These are phyloP conservation scores for Meiosimyza decipiens DNA, from an alignment of 2,888 invertebrate genomes.

Conservation along the genomic window DNA sequence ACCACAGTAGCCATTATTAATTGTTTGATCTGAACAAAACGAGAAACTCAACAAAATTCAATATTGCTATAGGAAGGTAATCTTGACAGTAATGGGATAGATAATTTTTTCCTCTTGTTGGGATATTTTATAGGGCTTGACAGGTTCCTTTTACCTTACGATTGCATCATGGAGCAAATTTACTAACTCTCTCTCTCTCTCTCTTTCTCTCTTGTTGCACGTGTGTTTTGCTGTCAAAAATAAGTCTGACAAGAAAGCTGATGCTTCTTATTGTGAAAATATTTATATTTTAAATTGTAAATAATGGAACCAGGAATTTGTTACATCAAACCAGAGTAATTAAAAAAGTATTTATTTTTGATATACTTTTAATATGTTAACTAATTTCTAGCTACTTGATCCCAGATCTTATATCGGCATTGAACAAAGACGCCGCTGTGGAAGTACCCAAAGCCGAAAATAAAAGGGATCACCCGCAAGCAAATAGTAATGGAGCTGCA, in stretches of 20 bases:
- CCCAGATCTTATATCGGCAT: slow-evolving; percentile 42
- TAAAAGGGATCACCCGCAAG: slow-evolving; percentile 27
- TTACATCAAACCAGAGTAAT: slow-evolving; percentile 62
- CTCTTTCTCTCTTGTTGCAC: not conserved
- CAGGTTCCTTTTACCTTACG: too few relatives aligned
- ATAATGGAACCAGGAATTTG: slow-evolving; percentile 64
- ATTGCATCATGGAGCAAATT: too few relatives aligned
- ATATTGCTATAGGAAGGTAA: too few relatives aligned
- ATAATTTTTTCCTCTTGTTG: too few relatives aligned
- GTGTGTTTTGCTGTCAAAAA: slow-evolving; percentile 14
- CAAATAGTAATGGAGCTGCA: not conserved
- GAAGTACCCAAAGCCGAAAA: not conserved
- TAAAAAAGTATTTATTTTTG: not conserved
- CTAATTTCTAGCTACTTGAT: slow-evolving; percentile 45
- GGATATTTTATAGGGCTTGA: too few relatives aligned
- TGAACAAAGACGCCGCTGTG: slow-evolving; percentile 26
- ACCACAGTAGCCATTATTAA: too few relatives aligned
- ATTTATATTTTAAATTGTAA: slow-evolving; percentile 2
- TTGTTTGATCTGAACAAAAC: too few relatives aligned
- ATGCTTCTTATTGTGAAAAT: not conserved
- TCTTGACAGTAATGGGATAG: too few relatives aligned
- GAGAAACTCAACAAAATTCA: too few relatives aligned
- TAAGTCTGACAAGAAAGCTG: not conserved
- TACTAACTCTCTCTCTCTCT: too few relatives aligned
- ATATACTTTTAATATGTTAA: not conserved